Evolutionary conservation across 2,888 invertebrate species (phyloP), one percentile per base, ranked within the genome.

Genomic region (Meliscaeva auricollis): DNA sequence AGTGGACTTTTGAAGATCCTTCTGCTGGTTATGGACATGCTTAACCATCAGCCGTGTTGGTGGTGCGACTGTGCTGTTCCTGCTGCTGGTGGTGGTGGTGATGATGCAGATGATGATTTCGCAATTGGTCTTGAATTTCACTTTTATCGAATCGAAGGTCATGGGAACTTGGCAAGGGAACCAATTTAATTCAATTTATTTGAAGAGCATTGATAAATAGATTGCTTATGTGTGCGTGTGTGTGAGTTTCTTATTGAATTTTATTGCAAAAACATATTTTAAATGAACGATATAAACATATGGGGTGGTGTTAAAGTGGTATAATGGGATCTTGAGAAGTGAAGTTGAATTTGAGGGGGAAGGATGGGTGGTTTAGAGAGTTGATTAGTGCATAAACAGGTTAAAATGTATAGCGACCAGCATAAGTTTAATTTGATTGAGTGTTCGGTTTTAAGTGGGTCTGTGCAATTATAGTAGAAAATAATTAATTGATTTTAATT

Each of bases 21-120:
- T 32, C 72, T 76, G 76, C 75, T 85, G 84, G 84, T 79, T 60
- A 13, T 1, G 44, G 50, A 38, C 26, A 17, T 56, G 15, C 44
- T 1, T 17, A 60, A 50, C 38, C 44, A 52, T 13, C 35, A 38
- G 38, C 13, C 1, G 38, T 38, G 38, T 9, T 38, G 38, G 38
- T 9, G 13, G 9, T 11, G 38, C n/a, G n/a, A n/a, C n/a, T n/a
- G n/a, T n/a, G n/a, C n/a, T n/a, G n/a, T n/a, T n/a, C n/a, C n/a
- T n/a, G 38, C 11, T 44, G 32, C 26, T 50, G 22, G 13, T 72
- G 68, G 44, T 66, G 54, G 30, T 56, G 75, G 56, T 68, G 85
- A 20, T 77, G 85, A 60, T 72, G 84, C 76, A 64, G 76, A 85
- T 79, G 72, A 84, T 72, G 56, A 76, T 76, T 85, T 85, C 73